phyloP scores from a whole-genome alignment of 2,888 invertebrate genomes.

The Protophormia terraenovae region DNA sequence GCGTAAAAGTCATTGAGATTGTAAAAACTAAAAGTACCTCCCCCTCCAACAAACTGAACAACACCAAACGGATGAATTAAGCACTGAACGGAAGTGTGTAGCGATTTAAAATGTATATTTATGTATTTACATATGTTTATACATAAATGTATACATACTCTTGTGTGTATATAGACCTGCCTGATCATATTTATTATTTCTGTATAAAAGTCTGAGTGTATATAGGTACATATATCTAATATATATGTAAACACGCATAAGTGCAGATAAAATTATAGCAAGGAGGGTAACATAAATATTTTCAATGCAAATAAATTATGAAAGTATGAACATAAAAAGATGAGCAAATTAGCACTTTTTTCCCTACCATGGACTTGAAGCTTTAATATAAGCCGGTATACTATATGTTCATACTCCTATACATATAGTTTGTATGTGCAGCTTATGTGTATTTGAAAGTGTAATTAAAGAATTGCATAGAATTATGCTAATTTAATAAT shows the following conservation, averaged over 20 bases:
- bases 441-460: not conserved
- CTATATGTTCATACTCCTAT: not conserved
- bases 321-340: slow-evolving; percentile 9
- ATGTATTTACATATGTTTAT: not conserved
- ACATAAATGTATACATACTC: not conserved
- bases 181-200: slow-evolving; percentile 23
- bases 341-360: slow-evolving; percentile 19
- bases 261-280: not conserved
- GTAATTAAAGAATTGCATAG: slow-evolving; percentile 31
- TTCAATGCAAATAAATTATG: slow-evolving; percentile 24
- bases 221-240: too few species aligned
- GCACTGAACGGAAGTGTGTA: slow-evolving; percentile 53
- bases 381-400: too few species aligned
- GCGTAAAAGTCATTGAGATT: not conserved
- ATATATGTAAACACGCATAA: not conserved
- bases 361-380: not conserved
- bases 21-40: slow-evolving; percentile 8
- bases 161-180: not conserved
- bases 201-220: not conserved
- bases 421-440: not conserved
- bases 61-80: slow-evolving; percentile 59
- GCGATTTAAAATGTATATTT: slow-evolving; percentile 35
- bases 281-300: slow-evolving; percentile 1
- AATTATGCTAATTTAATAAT: slow-evolving; percentile 59
- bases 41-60: slow-evolving; percentile 25